Evolutionary conservation across 2,888 invertebrate genomes (phyloP).

Genomic region (Pseudococcus longispinus): DNA sequence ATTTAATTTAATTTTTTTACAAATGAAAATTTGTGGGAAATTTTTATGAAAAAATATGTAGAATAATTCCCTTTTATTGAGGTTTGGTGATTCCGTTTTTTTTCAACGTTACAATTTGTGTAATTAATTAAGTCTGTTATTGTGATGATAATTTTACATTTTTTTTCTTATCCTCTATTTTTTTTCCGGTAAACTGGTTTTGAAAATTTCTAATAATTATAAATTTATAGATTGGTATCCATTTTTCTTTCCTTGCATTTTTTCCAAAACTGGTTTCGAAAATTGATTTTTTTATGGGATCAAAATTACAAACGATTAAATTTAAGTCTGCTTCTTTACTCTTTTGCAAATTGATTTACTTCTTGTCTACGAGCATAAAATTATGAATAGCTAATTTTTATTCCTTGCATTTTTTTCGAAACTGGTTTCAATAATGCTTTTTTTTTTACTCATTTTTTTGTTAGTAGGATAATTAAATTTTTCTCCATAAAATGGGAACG

Average conservation of each 20-base stretch:
- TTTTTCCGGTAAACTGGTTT: no score
- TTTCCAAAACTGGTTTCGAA: neutral
- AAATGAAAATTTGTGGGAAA: neutral
- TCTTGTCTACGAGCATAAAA: no score
- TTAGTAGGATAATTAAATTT: neutral
- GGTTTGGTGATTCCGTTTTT: no score
- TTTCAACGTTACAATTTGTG: no score
- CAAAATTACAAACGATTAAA: neutral
- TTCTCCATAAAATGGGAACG: neutral
- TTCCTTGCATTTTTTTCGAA: neutral
- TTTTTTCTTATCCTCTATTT: neutral
- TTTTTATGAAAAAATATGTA: neutral
- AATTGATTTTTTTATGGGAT: no score
- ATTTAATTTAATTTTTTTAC: neutral
- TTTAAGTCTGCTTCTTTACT: neutral
- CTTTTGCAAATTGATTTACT: neutral
- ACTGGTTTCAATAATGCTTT: neutral
- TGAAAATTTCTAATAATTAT: no score
- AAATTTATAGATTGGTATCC: no score
- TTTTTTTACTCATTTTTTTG: neutral
- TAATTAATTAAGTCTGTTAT: neutral
- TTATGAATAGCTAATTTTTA: no score
- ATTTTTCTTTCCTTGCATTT: neutral
- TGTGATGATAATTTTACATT: neutral
- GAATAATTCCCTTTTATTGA: no score